phyloP scores from a whole-genome alignment of 2,113 vertebrate genomes.

The Scatophagus argus region DNA sequence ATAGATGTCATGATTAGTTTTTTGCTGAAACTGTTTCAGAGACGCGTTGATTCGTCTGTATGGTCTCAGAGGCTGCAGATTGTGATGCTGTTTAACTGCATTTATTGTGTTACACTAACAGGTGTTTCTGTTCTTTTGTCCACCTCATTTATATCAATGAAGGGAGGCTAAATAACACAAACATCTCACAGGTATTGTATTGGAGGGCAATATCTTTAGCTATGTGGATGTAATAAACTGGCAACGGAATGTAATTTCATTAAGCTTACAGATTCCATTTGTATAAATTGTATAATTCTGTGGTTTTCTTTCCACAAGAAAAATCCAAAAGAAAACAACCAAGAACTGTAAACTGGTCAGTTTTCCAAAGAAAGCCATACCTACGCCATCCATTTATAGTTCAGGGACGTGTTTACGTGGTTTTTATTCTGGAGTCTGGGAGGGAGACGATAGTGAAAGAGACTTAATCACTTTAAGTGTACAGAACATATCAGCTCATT shows the following conservation, averaged over 20 bases:
- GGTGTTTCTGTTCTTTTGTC: background rate
- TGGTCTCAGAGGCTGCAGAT: background rate
- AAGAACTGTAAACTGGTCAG: background rate
- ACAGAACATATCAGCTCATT: conserved; percentile 31
- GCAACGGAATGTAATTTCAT: background rate
- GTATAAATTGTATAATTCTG: background rate
- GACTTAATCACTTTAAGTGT: too few species aligned
- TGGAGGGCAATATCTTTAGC: background rate
- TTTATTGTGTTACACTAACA: background rate
- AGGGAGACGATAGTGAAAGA: background rate
- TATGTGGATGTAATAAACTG: background rate
- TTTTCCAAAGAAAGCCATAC: background rate
- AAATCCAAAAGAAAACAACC: too few species aligned
- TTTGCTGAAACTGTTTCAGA: too few species aligned
- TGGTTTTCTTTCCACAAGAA: background rate
- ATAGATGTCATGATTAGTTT: background rate
- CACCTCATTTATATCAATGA: background rate
- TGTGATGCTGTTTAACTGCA: background rate
- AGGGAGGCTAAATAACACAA: background rate
- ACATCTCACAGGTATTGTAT: background rate
- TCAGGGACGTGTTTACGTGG: background rate
- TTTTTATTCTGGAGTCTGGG: background rate
- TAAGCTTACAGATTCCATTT: background rate
- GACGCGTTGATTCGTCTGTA: background rate
- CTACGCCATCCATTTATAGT: background rate